Conservation (phyloP, 2,797 vertebrate species). For the Orientallactaga sibirica region DNA sequence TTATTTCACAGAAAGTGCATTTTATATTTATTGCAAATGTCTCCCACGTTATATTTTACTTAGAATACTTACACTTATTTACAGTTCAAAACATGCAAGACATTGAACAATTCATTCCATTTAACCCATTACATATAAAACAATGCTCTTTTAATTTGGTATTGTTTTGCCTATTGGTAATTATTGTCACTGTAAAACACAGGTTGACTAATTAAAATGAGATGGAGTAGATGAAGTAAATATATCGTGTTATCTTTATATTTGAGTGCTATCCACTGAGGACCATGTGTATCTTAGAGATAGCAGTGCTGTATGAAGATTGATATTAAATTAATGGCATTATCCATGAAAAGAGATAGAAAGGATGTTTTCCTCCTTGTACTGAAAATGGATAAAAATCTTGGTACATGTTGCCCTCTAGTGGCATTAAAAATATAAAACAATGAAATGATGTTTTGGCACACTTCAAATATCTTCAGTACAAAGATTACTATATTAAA, state of each 20-base stretch:
- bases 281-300: conserved; percentile 82
- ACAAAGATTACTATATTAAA: background rate
- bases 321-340: conserved; percentile 78
- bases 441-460: background rate
- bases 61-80: conserved; percentile 16
- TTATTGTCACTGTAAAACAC: conserved; percentile 75
- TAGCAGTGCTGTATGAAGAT: conserved; percentile 79
- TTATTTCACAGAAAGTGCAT: conserved; percentile 38
- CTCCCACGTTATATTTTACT: background rate
- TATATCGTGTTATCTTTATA: background rate
- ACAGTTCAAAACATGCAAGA: conserved; percentile 13
- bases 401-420: conserved; percentile 87
- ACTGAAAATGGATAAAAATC: conserved; percentile 38
- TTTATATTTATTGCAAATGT: conserved; percentile 28
- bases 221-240: background rate
- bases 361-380: background rate
- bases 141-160: conserved; percentile 40
- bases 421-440: conserved; percentile 77
- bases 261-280: background rate
- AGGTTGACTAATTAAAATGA: conserved; percentile 78
- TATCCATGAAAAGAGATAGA: conserved; percentile 69
- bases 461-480: conserved; percentile 33
- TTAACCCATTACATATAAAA: conserved; percentile 53
- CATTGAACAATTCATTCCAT: background rate
- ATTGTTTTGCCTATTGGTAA: conserved; percentile 60